Base-by-base conservation (phyloP, 2,797 vertebrate species). In the Rhynchonycteris naso region DNA sequence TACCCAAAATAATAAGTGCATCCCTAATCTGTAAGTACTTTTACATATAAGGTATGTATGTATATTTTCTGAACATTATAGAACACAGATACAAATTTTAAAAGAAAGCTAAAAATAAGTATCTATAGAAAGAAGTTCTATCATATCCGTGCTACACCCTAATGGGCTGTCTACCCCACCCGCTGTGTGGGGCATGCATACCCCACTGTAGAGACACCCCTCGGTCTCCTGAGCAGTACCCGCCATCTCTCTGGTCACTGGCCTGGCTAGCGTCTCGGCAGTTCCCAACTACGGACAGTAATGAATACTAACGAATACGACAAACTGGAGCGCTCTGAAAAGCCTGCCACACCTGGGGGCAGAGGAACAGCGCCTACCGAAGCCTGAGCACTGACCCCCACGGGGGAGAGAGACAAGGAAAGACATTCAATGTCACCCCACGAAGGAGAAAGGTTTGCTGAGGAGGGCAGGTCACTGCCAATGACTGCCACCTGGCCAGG, bases 71-170 rank as follows among this genome's bases (percentile, higher is more conserved):
- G 35, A 82, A 43, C 38, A 38, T 47, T 43, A 85, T 18, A 33
- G 93, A 84, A 68, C 21, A 58, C 56, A 90, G 50, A 72, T 54
- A 88, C 22, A 30, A 79, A 90, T 63, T 72, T 59, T 63, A 26
- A 88, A 82, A 54, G 82, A 69, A 92, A 43, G 52, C 13, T 79
- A 75, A 79, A 95, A 58, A 38, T 30, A 66, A 85, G 9, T 21
- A 83, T 22, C 24, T 74, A 50, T 1, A 43, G 18, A 59, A 28
- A 43, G 18, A 59, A 28, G 18, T 80, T 63, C 26, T 56, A 63
- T 18, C 68, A 71, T 79, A 86, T 76, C 65, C 7, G 61, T 22
- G 19, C 18, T 52, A 50, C 3, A 86, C 14, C 50, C 66, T 72
- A 80, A 87, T 18, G 22, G 52, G 30, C 50, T 74, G 47, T 52